Base-by-base conservation (phyloP, 1,140 invertebrate species). In the Reticulitermes speratus region DNA sequence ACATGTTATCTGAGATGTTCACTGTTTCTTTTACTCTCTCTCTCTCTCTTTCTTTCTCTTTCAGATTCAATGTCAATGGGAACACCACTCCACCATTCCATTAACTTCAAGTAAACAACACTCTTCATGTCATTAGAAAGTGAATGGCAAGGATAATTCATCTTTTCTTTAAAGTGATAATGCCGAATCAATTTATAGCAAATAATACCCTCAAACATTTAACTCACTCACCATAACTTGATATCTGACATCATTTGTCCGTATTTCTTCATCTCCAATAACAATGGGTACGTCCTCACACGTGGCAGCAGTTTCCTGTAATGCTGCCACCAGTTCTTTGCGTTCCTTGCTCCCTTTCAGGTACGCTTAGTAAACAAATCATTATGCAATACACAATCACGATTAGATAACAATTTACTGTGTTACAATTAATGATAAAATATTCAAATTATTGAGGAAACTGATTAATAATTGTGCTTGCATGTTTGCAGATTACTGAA, bases 231-330 rank as follows among this genome's bases (percentile, higher is more conserved):
- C 95, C 93, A 94, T 94, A 84, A 94, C 93, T 94, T 97, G 96
- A 91, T 96, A 95, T 87, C 93, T 93, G 44, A 96, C 94, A 88
- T 95, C 91, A 65, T 96, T 93, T 3, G 96, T 96, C 87, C 93
- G 94, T 88, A 96, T 95, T 91, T 96, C 96, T 91, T 99, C 94
- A 87, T 96, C 95, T 21, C 97, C 98, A 90, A 99, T 98, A 38
- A 99, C 94, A 89, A 99, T 96, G 0, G 98, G 98, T 83, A 99
- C 94, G 87, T 99, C 98, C 89, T 96, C 94, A 65, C 94, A 94
- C 75, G 93, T 92, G 38, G 90, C 91, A 44, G 94, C 92, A 88
- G 94, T 94, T 85, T 94, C 91, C 87, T 96, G 92, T 8, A 99
- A 90, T 82, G 95, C 95, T 84, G 93, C 92, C 88, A 96, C 94